Base-by-base conservation (phyloP, 2,113 vertebrate species). In the Lophura nycthemera region DNA sequence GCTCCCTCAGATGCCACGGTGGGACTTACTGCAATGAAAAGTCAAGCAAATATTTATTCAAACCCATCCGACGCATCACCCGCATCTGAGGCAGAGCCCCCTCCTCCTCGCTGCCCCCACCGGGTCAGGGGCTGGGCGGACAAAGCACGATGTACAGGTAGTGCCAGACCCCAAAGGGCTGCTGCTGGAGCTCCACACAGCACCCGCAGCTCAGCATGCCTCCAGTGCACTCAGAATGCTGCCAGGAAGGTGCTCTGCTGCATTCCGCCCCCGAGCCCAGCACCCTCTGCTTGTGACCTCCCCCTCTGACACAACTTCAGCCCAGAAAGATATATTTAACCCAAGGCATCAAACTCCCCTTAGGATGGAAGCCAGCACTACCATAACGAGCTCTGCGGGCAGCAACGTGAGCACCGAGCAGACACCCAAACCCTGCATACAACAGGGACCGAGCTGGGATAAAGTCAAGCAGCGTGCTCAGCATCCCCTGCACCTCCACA, bases 391-490 rank as follows among this genome's bases (percentile, higher is more conserved):
- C 18, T 32, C 48, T 52, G 40, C 5, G 43, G 45, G 7, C 5
- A 21, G 48, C 47, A 43, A 21, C 0, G 1, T 1, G 8, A 32
- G 70, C 2, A 25, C 29, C 17, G 0, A 4, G 27, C 22, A 24
- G 18, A 9, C 45, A 19, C 17, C 38, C 8, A 15, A 36, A 19
- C 65, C 66, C 29, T 8, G 57, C 8, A 0, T 0, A 3, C 15
- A 2, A 3, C 0, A 5, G 40, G 56, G 10, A 83, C 18, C 21
- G 6, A 36, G 42, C 75, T 50, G 8, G 1, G 38, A 42, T 4
- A 30, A 43, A 70, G 6, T 42, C 50, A 38, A 86, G n/a, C 30
- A 10, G 25, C 63, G 45, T 47, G 30, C 1, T 2, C 73, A 69
- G 43, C 60, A 91, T 1, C 29, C 42, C 2, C 0, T 36, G 9